Evolutionary conservation across 2,888 invertebrate species (phyloP).

Genomic region (Melinaea menophilus): DNA sequence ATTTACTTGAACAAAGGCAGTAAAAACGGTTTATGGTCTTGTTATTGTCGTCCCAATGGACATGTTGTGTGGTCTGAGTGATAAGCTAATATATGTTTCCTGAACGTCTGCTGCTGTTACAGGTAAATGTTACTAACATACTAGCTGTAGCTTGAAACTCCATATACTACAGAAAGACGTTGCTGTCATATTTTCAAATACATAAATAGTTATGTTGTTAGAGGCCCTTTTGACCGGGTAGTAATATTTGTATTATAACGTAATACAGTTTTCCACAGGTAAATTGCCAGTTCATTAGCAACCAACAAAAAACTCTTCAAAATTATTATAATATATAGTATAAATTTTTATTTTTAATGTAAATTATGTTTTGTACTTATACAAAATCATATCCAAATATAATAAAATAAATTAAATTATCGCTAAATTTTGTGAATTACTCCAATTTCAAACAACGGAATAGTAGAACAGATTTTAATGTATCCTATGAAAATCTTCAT

Average conservation of each 20-base stretch:
- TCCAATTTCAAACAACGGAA: conserved; percentile 47
- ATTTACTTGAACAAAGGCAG: conserved; percentile 77
- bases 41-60: conserved; percentile 74
- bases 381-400: not conserved
- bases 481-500: conserved; percentile 76
- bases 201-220: too few species aligned
- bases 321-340: too few species aligned
- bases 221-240: too few species aligned
- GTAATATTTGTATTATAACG: too few species aligned
- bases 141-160: too few species aligned
- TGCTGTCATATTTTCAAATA: too few species aligned
- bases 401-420: not conserved
- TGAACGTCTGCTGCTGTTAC: too few species aligned
- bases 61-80: conserved; percentile 45
- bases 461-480: conserved; percentile 76
- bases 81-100: conserved; percentile 17
- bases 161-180: too few species aligned
- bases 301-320: too few species aligned
- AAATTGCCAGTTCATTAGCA: too few species aligned
- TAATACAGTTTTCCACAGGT: not conserved
- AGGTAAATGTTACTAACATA: too few species aligned
- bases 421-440: conserved; percentile 31
- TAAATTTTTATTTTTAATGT: not conserved
- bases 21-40: conserved; percentile 78
- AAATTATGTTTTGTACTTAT: not conserved